Evolutionary conservation across 2,113 vertebrate genomes (phyloP), one percentile per base, ranked within the genome.

Genomic region (Dromaius novaehollandiae): DNA sequence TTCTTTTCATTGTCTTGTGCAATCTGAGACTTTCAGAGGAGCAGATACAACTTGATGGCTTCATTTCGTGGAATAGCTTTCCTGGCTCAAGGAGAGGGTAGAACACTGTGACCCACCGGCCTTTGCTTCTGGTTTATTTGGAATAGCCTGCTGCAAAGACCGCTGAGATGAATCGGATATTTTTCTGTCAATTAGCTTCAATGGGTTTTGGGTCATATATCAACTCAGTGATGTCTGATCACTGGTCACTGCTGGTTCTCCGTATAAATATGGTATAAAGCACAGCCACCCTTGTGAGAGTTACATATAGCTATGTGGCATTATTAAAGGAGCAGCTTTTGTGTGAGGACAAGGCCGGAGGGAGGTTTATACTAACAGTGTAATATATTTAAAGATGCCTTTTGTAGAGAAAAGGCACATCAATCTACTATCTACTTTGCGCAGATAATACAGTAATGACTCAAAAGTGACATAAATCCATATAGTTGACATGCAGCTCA

Each of bases 1-100:
- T 91, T 95, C 82, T 95, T 96, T 83, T 93, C 85, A 60, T 93
- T 82, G 46, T 83, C 76, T 88, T 96, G 82, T 81, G 92, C 82
- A 90, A 70, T 88, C 68, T 89, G 85, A 66, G 68, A 40, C 83
- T 96, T 93, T 93, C 84, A 81, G 92, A 83, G 58, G 60, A 26
- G 3, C 81, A 80, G 74, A 51, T 46, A 21, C 63, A 88, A 68
- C 50, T 71, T 91, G 44, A 20, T 58, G 48, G 78, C 91, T 94
- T 89, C 66, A 71, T 95, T 95, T 88, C 21, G 19, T 86, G 60
- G 51, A 93, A 83, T 60, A 77, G 55, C 56, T 94, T 93, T 95
- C 86, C 84, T 95, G 87, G 93, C 93, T 64, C 44, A 71, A 61
- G 50, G 55, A 89, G 68, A 32, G 24, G 71, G 42, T 24, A 64